Conservation (phyloP, 53 echinoderm and acorn worm species). For the Astropecten irregularis region DNA sequence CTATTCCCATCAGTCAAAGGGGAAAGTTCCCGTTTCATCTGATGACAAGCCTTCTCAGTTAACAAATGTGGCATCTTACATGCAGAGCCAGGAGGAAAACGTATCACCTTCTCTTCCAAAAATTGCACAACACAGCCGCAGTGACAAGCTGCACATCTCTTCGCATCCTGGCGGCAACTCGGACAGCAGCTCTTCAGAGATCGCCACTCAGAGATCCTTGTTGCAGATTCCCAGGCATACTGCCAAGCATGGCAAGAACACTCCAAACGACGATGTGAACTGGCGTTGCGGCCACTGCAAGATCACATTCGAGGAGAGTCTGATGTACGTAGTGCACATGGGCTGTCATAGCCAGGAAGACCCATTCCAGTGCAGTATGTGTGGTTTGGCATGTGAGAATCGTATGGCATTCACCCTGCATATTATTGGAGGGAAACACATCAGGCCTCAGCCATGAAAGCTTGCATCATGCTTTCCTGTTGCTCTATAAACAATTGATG, state of each 20-base stretch:
- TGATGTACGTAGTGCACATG: conserved; percentile 85
- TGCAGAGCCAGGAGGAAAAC: too few relatives aligned
- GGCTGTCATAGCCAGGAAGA: conserved; percentile 76
- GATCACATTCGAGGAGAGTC: conserved; percentile 79
- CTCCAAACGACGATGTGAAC: background rate
- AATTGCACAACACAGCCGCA: background rate
- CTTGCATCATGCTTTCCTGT: background rate
- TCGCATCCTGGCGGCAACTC: background rate
- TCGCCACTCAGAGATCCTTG: background rate
- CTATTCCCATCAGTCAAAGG: background rate
- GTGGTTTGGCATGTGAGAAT: conserved; percentile 66
- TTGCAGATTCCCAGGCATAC: background rate
- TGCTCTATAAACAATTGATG: background rate
- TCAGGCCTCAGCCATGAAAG: conserved; percentile 25
- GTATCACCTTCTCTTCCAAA: background rate
- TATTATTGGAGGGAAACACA: conserved; percentile 76
- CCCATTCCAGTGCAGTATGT: conserved; percentile 80
- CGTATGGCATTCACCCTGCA: conserved; percentile 78
- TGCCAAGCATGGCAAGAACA: background rate
- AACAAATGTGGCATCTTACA: too few relatives aligned
- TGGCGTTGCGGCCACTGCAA: conserved; percentile 78
- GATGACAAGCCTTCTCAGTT: background rate
- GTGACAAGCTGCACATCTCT: background rate
- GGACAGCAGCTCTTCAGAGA: conserved; percentile 29
- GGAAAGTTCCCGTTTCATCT: background rate